A percentile compares a stretch with the other conserved stretches of the same genome.
Conservation (phyloP, 2,888 invertebrate species). For the Syrphus vitripennis region DNA sequence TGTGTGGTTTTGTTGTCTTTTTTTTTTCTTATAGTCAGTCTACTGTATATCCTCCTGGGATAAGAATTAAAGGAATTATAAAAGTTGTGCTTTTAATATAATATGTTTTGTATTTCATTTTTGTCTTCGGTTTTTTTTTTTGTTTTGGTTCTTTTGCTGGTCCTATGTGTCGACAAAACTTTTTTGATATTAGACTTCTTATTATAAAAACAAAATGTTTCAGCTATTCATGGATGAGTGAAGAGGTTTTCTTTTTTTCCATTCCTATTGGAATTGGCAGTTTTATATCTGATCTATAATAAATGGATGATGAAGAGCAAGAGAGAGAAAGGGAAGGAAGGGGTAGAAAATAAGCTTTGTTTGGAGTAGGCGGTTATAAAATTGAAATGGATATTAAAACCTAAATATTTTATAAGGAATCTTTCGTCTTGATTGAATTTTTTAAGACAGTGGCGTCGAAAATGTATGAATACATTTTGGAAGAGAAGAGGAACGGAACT, state of each 20-base stretch:
- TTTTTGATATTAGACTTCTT: constrained; percentile 12
- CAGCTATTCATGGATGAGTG: not conserved
- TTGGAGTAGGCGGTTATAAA: not conserved
- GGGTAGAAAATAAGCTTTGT: not conserved
- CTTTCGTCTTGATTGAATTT: not conserved
- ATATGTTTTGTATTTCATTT: not conserved
- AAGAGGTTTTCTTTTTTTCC: not conserved
- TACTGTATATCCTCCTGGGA: constrained; percentile 40
- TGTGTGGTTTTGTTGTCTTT: constrained; percentile 2
- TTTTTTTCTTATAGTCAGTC: no score
- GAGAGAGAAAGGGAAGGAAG: not conserved
- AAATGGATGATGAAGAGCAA: not conserved
- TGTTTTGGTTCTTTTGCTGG: not conserved
- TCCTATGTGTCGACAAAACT: not conserved
- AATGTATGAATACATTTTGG: no score
- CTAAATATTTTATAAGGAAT: not conserved
- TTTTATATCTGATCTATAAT: not conserved
- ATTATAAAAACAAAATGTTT: not conserved
- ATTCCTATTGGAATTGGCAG: not conserved
- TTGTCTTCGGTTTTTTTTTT: not conserved
- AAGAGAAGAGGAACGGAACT: no score
- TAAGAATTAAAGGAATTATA: constrained; percentile 59
- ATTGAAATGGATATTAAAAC: constrained; percentile 1
- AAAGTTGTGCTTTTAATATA: constrained; percentile 38
- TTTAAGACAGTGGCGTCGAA: no score